Percentiles rank a stretch among this genome's conserved stretches.
These are phyloP conservation scores for Sinhomidia bicolor DNA, from an alignment of 2,888 invertebrate species.

Conservation along the genomic window DNA sequence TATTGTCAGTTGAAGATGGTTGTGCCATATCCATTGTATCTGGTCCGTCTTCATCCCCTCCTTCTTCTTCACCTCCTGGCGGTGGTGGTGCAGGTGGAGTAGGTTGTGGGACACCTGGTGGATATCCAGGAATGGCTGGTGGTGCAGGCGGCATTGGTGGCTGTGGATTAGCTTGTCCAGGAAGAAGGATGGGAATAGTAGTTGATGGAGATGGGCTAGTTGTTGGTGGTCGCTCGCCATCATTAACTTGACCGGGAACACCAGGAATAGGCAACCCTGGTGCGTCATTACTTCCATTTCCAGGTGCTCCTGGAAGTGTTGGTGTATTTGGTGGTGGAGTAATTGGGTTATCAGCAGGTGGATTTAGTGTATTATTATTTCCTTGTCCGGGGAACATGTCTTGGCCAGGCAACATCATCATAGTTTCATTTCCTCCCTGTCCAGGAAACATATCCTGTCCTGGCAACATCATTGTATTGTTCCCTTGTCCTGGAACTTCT, in stretches of 20 bases:
- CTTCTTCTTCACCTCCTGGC: constrained; percentile 44
- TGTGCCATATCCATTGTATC: constrained; percentile 27
- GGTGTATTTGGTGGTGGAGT: constrained; percentile 26
- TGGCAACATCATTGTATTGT: constrained; percentile 31
- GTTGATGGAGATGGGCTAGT: constrained; percentile 36
- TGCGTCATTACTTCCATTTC: constrained; percentile 42
- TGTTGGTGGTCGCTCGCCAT: not conserved
- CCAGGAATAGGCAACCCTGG: constrained; percentile 44
- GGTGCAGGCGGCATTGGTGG: constrained; percentile 52
- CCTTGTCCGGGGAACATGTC: constrained; percentile 21
- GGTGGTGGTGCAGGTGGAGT: constrained; percentile 23
- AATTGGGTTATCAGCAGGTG: constrained; percentile 11
- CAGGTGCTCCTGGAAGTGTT: constrained; percentile 34
- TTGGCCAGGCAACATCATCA: too few species aligned
- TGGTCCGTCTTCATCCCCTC: not conserved
- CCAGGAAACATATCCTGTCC: constrained; percentile 49
- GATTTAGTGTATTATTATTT: not conserved
- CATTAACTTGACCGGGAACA: constrained; percentile 47
- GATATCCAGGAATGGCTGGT: constrained; percentile 53
- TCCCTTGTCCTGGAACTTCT: not conserved
- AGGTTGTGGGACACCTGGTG: constrained; percentile 41
- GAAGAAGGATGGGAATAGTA: constrained; percentile 50
- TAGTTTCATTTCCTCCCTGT: not conserved
- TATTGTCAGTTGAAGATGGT: not conserved
- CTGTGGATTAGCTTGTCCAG: constrained; percentile 41